Base-by-base conservation (phyloP, 2,113 vertebrate genomes). In the Labeo catla region DNA sequence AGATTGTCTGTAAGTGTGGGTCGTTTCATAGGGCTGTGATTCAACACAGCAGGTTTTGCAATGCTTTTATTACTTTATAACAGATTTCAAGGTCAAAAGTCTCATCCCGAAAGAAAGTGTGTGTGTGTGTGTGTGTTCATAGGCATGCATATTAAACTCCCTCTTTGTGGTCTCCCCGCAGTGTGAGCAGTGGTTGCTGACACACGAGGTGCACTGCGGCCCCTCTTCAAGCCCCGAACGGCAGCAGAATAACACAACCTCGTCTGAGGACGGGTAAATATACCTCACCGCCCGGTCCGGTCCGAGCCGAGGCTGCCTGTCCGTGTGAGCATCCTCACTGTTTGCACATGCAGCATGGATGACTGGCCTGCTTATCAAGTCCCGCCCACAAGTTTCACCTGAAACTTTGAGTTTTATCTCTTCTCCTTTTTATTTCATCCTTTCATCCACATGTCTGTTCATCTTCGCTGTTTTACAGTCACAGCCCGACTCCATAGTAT, bases 181-280 rank as follows among this genome's bases (percentile, higher is more conserved):
- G 90, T 89, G 88, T 91, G 85, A 91, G 85, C 88, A 89, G 83
- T 87, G 90, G 84, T 81, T 83, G 88, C 80, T 87, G 90, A 87
- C 87, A 85, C 88, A 45, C 54, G 63, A 88, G 85, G 86, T 84
- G 83, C 66, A 81, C 78, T 16, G 74, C 16, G 50, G 84, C 70
- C 81, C 84, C 57, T 76, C 85, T 76, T 84, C 77, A 36, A 39
- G 28, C 63, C 15, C 63, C 59, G 50, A 82, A 50, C 83, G 47
- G 21, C 78, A 78, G 83, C 76, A 34, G 59, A 68, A 6, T 87
- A 84, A 49, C 59, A 85, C 88, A 86, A 68, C 87, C 87, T 86
- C 85, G 83, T 86, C 84, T 85, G 83, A 87, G 86, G 86, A 89
- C 86, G 83, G 89, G 90, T 91, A 91, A 91, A 91, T 91, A 91